Evolutionary conservation across 2,797 vertebrate genomes (phyloP).

Genomic region (Peromyscus eremicus): DNA sequence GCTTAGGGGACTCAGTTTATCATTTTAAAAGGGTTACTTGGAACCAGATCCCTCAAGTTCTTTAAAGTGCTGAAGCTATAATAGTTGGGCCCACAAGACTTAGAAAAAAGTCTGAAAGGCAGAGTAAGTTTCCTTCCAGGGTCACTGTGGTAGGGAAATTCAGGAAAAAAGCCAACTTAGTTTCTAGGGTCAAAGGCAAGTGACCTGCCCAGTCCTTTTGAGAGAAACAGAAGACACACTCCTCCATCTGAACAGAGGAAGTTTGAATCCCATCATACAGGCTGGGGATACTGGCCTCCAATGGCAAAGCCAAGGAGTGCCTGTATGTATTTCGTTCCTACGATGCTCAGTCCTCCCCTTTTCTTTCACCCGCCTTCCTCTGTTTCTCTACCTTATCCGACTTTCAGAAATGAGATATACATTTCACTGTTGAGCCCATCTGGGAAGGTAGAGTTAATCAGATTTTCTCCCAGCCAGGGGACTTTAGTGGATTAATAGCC

Average conservation of each 20-base stretch:
- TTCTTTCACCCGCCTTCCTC: not conserved
- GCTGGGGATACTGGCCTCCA: not conserved
- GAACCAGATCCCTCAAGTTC: constrained; percentile 34
- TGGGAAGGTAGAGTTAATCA: constrained; percentile 83
- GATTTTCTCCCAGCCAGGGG: constrained; percentile 75
- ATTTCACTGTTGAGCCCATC: constrained; percentile 74
- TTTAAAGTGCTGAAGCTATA: constrained; percentile 52
- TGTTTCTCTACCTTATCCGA: constrained; percentile 64
- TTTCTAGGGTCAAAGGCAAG: constrained; percentile 1
- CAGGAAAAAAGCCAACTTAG: not conserved
- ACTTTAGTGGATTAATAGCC: constrained; percentile 81
- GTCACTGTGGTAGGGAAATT: not conserved
- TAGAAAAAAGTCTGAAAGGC: constrained; percentile 15
- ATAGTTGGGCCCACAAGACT: constrained; percentile 1
- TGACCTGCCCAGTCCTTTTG: not conserved
- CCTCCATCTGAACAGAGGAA: not conserved
- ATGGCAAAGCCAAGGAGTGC: not conserved
- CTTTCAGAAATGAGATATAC: constrained; percentile 59
- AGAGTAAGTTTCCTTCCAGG: not conserved
- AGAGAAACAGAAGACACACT: not conserved
- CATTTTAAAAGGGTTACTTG: constrained; percentile 50
- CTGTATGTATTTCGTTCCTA: not conserved
- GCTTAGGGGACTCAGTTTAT: constrained; percentile 7
- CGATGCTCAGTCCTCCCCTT: not conserved
- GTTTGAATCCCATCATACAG: not conserved